Base-by-base conservation (phyloP, 2,888 invertebrate genomes). In the Artemia sinica region DNA sequence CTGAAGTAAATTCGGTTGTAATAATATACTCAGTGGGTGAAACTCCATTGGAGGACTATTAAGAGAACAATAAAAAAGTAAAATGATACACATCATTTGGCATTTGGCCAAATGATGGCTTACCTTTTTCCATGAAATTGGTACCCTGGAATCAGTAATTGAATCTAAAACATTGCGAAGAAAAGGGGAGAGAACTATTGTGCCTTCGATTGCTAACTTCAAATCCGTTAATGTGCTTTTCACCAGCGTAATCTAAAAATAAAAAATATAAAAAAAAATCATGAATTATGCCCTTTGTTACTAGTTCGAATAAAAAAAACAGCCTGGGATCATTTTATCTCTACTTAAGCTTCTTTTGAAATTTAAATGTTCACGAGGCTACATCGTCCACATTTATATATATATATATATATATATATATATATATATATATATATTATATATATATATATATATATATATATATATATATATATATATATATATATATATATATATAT, bases 101-200 rank as follows among this genome's bases (percentile, higher is more conserved):
- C 18, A 41, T 41, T 41, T 41, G 41, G 41, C 41, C 41, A 41
- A 41, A 41, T 41, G 41, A 41, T 41, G n/a, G 66, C 74, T 72
- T 74, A 87, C 89, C 84, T 91, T 94, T 75, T 86, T 84, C 95
- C 96, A 96, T 71, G 84, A 84, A 71, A 87, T 87, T 0, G 96
- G 96, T 73, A 96, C 90, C 71, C 93, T 83, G 2, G 95, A 95
- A 77, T 96, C 95, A 76, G 92, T 95, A 91, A 96, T 95, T 13
- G 94, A 89, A 77, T 96, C 94, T 51, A 96, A 80, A 0, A 93
- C 89, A 73, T 89, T 88, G 71, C 90, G 82, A 50, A 96, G 81
- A 41, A 84, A 86, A 76, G 92, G 91, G 75, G 92, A 94, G 95
- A 96, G 96, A 49, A 96, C 88, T 74, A 96, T 95, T 0, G 94